Evolutionary conservation across 1,140 invertebrate genomes (phyloP).

Genomic region (Coptotermes formosanus): DNA sequence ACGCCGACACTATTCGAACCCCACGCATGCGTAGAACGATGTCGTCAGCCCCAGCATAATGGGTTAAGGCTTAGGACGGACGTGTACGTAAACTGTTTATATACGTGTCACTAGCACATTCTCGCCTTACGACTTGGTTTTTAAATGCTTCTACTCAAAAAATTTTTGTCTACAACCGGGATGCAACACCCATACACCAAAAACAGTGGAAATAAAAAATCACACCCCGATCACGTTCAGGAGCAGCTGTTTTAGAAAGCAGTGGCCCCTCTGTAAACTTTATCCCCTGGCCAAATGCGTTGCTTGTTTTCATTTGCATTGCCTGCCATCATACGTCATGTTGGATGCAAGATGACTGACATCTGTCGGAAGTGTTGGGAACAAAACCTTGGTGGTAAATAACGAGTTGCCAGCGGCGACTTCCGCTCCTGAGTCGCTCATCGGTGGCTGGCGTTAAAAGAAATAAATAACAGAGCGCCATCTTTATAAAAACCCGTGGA

Average conservation of each 20-base stretch:
- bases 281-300: slow-evolving; percentile 1
- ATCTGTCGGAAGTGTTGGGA: slow-evolving; percentile 17
- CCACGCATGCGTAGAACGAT: no score
- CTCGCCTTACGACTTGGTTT: not conserved
- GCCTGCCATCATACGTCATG: slow-evolving; percentile 16
- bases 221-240: not conserved
- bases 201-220: not conserved
- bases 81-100: not conserved
- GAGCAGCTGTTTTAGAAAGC: slow-evolving; percentile 17
- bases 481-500: not conserved
- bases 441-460: not conserved
- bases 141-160: slow-evolving; percentile 6
- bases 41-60: not conserved
- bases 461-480: not conserved
- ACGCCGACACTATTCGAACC: no score
- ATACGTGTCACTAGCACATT: not conserved
- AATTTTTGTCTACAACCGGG: not conserved
- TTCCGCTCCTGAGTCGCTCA: not conserved
- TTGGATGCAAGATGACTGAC: slow-evolving; percentile 13
- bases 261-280: not conserved
- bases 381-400: slow-evolving; percentile 15
- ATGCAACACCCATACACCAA: not conserved
- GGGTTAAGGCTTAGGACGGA: not conserved
- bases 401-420: not conserved
- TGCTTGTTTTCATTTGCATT: slow-evolving; percentile 17